Conservation (phyloP, 2,888 invertebrate genomes). For the Euplexia lucipara region DNA sequence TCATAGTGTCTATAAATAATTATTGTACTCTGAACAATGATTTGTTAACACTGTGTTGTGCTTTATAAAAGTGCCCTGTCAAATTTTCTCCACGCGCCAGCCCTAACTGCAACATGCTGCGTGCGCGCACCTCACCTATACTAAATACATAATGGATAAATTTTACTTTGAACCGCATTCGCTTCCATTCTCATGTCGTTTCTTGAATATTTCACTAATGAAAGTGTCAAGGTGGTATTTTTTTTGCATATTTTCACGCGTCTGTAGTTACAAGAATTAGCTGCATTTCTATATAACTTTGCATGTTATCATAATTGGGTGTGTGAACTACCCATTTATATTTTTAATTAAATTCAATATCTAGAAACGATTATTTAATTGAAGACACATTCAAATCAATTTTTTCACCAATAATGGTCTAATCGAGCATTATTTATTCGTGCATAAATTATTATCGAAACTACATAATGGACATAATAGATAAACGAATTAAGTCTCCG, state of each 20-base stretch:
- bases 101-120: conserved; percentile 60
- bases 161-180: conserved; percentile 72
- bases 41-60: too few species aligned
- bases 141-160: conserved; percentile 86
- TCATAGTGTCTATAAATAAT: background rate
- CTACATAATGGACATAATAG: conserved; percentile 31
- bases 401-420: conserved; percentile 29
- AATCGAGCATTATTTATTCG: conserved; percentile 47
- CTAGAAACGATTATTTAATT: conserved; percentile 28
- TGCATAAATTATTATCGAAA: conserved; percentile 49
- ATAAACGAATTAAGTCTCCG: conserved; percentile 12
- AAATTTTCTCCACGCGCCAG: conserved; percentile 36
- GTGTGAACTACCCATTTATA: conserved; percentile 10
- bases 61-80: background rate
- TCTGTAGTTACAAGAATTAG: background rate
- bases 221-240: conserved; percentile 58
- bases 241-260: conserved; percentile 53
- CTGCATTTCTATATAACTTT: conserved; percentile 2
- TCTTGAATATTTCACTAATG: conserved; percentile 68
- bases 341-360: conserved; percentile 34
- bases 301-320: conserved; percentile 16
- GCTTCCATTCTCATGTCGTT: conserved; percentile 71
- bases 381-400: conserved; percentile 39
- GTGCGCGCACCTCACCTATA: conserved; percentile 70
- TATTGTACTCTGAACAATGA: background rate